Percentiles rank a stretch among this genome's conserved stretches.
Evolutionary conservation across 2,888 invertebrate genomes (phyloP).

Genomic region (Linyphia triangularis): DNA sequence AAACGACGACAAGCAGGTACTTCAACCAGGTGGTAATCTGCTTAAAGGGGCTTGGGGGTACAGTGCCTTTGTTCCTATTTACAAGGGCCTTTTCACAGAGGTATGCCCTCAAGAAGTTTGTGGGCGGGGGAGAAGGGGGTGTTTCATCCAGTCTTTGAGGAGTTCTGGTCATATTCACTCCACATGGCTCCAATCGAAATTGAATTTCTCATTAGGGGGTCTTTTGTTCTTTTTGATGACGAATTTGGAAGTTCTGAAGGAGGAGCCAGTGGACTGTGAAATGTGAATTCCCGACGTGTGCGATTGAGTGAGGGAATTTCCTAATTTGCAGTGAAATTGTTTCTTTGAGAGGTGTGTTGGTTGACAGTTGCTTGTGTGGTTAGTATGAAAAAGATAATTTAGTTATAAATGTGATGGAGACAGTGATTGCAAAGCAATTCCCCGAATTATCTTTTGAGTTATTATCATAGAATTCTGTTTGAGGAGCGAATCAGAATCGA

Average conservation of each 20-base stretch:
- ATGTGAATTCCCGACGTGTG: background rate
- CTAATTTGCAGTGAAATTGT: background rate
- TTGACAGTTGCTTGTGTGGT: background rate
- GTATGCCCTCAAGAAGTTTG: background rate
- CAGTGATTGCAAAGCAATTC: no score
- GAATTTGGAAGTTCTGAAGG: background rate
- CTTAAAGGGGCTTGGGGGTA: slow-evolving; percentile 14
- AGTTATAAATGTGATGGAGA: no score
- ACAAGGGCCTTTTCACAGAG: slow-evolving; percentile 16
- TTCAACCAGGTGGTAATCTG: slow-evolving; percentile 63
- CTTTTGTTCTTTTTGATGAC: slow-evolving; percentile 1
- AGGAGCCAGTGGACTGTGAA: background rate
- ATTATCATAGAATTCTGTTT: no score
- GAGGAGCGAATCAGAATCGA: no score
- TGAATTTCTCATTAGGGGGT: slow-evolving; percentile 53
- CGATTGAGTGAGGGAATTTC: background rate
- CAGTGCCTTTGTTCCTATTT: slow-evolving; percentile 45
- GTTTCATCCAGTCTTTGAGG: background rate
- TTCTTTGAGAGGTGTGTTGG: background rate
- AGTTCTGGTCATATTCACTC: background rate
- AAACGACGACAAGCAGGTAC: slow-evolving; percentile 58
- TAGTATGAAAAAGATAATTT: no score
- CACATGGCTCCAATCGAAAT: slow-evolving; percentile 43
- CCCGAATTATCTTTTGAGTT: no score
- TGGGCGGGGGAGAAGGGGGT: slow-evolving; percentile 5